phyloP scores from a whole-genome alignment of 1,140 invertebrate genomes.

The Cydia amplana region DNA sequence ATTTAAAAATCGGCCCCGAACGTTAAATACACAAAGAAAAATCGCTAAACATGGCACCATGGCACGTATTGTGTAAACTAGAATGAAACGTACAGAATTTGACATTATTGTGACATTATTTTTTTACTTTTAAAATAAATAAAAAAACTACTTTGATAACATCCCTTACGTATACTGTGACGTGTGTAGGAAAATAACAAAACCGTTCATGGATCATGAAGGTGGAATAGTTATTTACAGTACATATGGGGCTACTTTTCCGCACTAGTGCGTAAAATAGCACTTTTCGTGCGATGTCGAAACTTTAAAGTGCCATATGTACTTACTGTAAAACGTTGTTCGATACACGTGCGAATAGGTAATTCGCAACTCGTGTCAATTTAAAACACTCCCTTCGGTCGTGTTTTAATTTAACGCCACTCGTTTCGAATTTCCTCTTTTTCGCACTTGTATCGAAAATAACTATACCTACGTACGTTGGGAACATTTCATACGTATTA shows the following conservation, averaged over 20 bases:
- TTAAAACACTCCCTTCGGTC: too few relatives aligned
- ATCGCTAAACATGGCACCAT: too few relatives aligned
- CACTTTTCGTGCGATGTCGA: too few relatives aligned
- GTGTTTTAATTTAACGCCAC: too few relatives aligned
- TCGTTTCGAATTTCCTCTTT: too few relatives aligned
- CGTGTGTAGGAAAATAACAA: neutral
- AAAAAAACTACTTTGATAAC: neutral
- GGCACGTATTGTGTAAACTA: neutral
- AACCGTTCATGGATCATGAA: conserved; percentile 6
- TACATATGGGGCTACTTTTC: too few relatives aligned
- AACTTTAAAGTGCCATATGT: too few relatives aligned
- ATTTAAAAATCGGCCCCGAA: neutral
- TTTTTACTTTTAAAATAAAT: neutral
- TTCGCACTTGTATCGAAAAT: too few relatives aligned
- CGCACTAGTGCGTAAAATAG: too few relatives aligned
- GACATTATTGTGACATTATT: neutral
- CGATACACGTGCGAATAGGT: too few relatives aligned
- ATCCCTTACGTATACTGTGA: neutral
- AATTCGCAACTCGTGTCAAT: too few relatives aligned
- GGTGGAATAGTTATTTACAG: neutral
- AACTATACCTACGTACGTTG: neutral
- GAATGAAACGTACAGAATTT: neutral
- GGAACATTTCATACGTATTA: neutral
- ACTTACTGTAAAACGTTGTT: too few relatives aligned
- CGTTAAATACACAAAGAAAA: neutral